Evolutionary conservation across 1,140 invertebrate genomes (phyloP).

Genomic region (Ceratina australensis): DNA sequence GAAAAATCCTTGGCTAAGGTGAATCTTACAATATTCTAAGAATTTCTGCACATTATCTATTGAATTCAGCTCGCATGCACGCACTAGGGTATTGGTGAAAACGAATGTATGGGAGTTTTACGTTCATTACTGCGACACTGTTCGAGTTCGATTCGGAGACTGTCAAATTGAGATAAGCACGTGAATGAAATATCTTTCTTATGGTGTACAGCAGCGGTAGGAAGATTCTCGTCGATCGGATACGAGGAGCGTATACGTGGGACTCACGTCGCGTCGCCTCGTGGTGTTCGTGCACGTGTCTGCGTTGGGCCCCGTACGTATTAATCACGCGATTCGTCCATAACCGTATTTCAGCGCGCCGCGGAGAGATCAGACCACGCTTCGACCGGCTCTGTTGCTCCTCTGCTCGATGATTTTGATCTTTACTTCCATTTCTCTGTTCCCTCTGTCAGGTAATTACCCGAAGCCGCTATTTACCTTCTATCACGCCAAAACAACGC

Average conservation of each 20-base stretch:
- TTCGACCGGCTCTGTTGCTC: background rate
- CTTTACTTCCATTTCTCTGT: background rate
- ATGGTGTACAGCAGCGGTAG: constrained; percentile 49
- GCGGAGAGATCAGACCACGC: constrained; percentile 23
- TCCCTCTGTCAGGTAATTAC: constrained; percentile 17
- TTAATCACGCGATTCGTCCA: constrained; percentile 76
- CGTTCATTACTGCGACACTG: constrained; percentile 36
- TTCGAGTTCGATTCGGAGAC: constrained; percentile 31
- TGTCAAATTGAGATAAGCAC: constrained; percentile 62
- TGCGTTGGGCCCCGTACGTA: constrained; percentile 62
- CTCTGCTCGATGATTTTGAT: background rate
- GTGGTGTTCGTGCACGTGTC: constrained; percentile 32
- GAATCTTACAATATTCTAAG: too few species aligned
- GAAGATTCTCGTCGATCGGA: constrained; percentile 51
- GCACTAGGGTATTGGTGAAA: too few species aligned
- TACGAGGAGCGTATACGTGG: constrained; percentile 31
- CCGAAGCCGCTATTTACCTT: background rate
- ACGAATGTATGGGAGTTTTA: constrained; percentile 38
- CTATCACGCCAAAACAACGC: too few species aligned
- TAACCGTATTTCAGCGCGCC: constrained; percentile 70
- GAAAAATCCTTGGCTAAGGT: too few species aligned
- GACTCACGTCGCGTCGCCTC: constrained; percentile 11
- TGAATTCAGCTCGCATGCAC: too few species aligned
- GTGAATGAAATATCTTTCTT: constrained; percentile 72
- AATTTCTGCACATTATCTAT: too few species aligned